Base-by-base conservation (phyloP, 2,113 vertebrate genomes). In the Sorex araneus region DNA sequence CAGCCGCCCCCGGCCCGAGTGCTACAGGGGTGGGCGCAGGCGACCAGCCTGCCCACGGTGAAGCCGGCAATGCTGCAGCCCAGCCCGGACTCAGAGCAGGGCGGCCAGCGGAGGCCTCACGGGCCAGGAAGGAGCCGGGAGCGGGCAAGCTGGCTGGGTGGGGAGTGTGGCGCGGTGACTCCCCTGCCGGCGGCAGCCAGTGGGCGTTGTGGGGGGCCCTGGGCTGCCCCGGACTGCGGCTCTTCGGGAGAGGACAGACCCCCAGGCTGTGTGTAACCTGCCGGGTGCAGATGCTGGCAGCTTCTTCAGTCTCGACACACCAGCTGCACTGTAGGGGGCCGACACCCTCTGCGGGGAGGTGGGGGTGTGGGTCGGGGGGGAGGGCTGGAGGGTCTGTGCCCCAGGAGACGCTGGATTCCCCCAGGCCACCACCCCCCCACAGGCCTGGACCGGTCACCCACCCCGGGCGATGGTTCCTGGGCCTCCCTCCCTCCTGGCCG, bases 301-400 rank as follows among this genome's bases (percentile, higher is more conserved):
- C 90, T 95, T 93, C 95, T 96, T 92, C 89, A 50, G 69, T 90
- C 91, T 92, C 91, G 66, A 92, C 94, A 96, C 89, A 94, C 94
- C 92, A 91, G 87, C 77, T 94, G 89, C 64, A 82, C 0, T 11
- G 36, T 2, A 6, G 43, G 57, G 92, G 95, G 93, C 94, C 95
- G 94, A 85, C 84, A 86, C 94, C 40, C 40, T 7, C 40, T 40
- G 40, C 40, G 40, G 40, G 40, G 40, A 4, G 7, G 40, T 40
- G 40, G 40, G 40, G 40, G 40, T 40, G 40, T 3, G 7, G 40
- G 40, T 40, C 4, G 40, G 40, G 40, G 23, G 66, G 32, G 1
- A 0, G 36, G n/a, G 74, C 70, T 89, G 90, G 92, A 54, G 15
- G 73, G 67, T 40, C 34, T 57, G 54, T 7, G 28, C 36, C 67